Evolutionary conservation across 2,888 invertebrate species (phyloP).

Genomic region (Dicyrtomina minuta): DNA sequence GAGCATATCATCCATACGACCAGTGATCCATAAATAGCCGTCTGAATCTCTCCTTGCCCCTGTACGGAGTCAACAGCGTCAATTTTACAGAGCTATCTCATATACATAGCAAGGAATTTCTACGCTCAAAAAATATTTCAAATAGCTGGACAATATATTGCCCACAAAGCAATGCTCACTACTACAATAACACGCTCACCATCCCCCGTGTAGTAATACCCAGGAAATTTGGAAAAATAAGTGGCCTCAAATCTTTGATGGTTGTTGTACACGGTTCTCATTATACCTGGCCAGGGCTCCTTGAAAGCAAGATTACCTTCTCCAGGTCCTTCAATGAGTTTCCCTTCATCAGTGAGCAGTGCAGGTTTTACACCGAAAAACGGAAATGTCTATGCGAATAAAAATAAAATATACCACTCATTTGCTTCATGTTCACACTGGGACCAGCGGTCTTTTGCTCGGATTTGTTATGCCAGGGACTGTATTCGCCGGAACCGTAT

Average conservation of each 20-base stretch:
- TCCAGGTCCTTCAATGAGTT: constrained; percentile 79
- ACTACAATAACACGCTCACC: too few relatives aligned
- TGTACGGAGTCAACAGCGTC: too few relatives aligned
- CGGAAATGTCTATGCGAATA: constrained; percentile 74
- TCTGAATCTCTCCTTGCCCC: constrained; percentile 89
- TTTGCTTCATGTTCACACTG: neutral
- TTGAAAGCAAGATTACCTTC: constrained; percentile 94
- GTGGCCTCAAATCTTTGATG: constrained; percentile 86
- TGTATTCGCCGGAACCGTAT: too few relatives aligned
- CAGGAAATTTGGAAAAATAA: constrained; percentile 94
- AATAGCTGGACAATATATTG: too few relatives aligned
- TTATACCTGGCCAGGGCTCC: constrained; percentile 97
- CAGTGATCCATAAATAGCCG: constrained; percentile 95
- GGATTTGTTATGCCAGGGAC: too few relatives aligned
- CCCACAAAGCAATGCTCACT: neutral
- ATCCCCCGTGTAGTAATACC: constrained; percentile 97
- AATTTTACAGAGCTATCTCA: constrained; percentile 37
- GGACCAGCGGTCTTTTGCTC: too few relatives aligned
- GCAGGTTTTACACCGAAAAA: constrained; percentile 95
- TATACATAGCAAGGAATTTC: too few relatives aligned
- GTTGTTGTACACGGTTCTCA: constrained; percentile 89
- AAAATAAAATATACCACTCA: constrained; percentile 15
- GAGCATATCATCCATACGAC: constrained; percentile 96
- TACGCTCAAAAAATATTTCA: too few relatives aligned
- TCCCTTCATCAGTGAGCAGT: constrained; percentile 83